Percentiles rank a stretch among this genome's conserved stretches.
Conservation (phyloP, 2,888 invertebrate species). For the Venustoraphidia nigricollis region DNA sequence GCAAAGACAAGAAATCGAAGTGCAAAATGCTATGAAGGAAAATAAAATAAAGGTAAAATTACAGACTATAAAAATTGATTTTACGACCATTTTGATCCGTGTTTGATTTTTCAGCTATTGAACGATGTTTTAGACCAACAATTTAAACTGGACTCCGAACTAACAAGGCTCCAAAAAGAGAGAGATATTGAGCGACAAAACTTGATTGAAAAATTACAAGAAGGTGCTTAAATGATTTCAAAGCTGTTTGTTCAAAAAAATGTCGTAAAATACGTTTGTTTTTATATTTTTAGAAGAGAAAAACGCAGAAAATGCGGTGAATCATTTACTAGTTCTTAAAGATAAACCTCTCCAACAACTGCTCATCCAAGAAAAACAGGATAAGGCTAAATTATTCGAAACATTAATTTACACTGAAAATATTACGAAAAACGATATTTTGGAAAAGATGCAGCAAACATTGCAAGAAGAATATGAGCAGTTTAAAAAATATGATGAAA, state of each 20-base stretch:
- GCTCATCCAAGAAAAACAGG: constrained; percentile 47
- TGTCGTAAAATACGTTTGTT: constrained; percentile 3
- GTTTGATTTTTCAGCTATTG: constrained; percentile 26
- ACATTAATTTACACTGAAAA: constrained; percentile 40
- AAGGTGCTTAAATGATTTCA: constrained; percentile 22
- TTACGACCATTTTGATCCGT: not conserved
- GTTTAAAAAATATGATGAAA: constrained; percentile 45
- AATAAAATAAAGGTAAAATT: constrained; percentile 38
- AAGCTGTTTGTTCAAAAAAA: constrained; percentile 1
- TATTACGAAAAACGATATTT: constrained; percentile 47
- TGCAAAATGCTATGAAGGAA: constrained; percentile 44
- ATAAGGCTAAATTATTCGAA: constrained; percentile 48
- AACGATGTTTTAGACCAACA: constrained; percentile 44
- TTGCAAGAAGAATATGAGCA: constrained; percentile 48
- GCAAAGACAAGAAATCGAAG: constrained; percentile 45
- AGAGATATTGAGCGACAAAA: constrained; percentile 45
- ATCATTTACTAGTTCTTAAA: constrained; percentile 44
- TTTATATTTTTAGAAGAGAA: constrained; percentile 36
- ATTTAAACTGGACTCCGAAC: constrained; percentile 45
- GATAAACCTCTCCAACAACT: constrained; percentile 46
- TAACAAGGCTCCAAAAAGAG: constrained; percentile 49
- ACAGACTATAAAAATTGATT: not conserved
- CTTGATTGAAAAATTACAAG: constrained; percentile 42
- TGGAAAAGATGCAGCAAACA: constrained; percentile 54
- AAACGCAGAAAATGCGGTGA: constrained; percentile 47